Conservation (phyloP, 1,140 invertebrate species). For the Brachystomella parvula region DNA sequence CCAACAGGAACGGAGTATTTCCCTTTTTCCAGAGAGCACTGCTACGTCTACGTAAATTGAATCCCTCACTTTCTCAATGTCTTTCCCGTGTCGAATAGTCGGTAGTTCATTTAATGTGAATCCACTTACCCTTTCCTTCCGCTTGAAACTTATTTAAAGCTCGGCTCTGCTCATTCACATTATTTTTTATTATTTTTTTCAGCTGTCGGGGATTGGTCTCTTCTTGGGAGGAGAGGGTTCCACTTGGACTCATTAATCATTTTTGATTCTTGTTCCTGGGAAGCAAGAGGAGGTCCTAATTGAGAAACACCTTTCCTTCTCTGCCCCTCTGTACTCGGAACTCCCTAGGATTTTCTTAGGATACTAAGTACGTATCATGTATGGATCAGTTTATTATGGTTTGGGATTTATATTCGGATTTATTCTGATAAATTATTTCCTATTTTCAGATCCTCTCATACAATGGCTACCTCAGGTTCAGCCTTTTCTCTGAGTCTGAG, state of each 20-base stretch:
- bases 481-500: conserved; percentile 38
- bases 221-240: conserved; percentile 36
- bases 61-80: not conserved
- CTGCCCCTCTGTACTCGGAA: conserved; percentile 76
- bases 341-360: conserved; percentile 73
- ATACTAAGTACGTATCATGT: conserved; percentile 57
- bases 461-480: conserved; percentile 70
- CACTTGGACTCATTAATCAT: conserved; percentile 52
- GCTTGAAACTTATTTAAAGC: not conserved
- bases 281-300: conserved; percentile 56
- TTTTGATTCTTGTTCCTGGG: conserved; percentile 58
- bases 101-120: not conserved
- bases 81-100: not conserved
- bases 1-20: conserved; percentile 34
- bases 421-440: not conserved
- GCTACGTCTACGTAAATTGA: conserved; percentile 46
- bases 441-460: conserved; percentile 67
- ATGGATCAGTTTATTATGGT: not conserved
- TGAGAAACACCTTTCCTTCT: conserved; percentile 55
- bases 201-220: conserved; percentile 28
- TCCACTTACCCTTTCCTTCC: not conserved
- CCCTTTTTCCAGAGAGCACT: conserved; percentile 45
- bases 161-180: not conserved
- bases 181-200: not conserved
- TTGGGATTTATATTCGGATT: not conserved